phyloP scores from a whole-genome alignment of 2,797 vertebrate species.

The Selene dorsalis region DNA sequence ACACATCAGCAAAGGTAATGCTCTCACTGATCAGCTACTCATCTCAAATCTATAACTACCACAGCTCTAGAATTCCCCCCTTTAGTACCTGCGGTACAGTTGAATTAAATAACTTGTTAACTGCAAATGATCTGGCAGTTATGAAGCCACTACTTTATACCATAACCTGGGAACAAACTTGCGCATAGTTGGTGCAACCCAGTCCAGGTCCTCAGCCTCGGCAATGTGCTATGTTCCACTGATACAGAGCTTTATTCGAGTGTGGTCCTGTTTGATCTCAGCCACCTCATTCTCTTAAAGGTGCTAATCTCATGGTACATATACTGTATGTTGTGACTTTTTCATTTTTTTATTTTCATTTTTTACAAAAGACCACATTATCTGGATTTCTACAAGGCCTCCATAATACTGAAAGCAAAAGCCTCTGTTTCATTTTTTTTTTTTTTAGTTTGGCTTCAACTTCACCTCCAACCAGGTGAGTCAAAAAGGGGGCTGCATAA shows the following conservation, averaged over 20 bases:
- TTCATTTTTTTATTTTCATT: constrained; percentile 46
- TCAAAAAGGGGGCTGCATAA: constrained; percentile 62
- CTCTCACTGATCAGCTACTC: constrained; percentile 41
- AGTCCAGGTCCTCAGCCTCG: constrained; percentile 68
- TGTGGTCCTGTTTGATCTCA: constrained; percentile 63
- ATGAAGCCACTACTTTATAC: background rate
- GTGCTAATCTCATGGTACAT: constrained; percentile 65
- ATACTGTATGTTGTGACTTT: constrained; percentile 60
- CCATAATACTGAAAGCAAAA: constrained; percentile 64
- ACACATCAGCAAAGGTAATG: constrained; percentile 27
- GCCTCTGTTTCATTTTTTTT: constrained; percentile 45
- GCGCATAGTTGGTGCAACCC: constrained; percentile 77
- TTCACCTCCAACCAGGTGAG: constrained; percentile 52
- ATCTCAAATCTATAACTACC: constrained; percentile 39
- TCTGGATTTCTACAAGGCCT: constrained; percentile 76
- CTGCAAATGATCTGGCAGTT: constrained; percentile 41
- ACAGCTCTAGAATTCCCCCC: constrained; percentile 14
- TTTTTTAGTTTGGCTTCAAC: constrained; percentile 55
- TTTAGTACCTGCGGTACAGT: constrained; percentile 33
- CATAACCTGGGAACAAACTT: constrained; percentile 76
- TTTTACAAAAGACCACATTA: constrained; percentile 76
- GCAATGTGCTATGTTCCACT: constrained; percentile 71
- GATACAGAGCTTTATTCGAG: constrained; percentile 66
- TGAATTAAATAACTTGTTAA: constrained; percentile 52
- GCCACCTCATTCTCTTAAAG: constrained; percentile 54